Base-by-base conservation (phyloP, 1,140 invertebrate genomes). In the Zaprionus tsacasi region DNA sequence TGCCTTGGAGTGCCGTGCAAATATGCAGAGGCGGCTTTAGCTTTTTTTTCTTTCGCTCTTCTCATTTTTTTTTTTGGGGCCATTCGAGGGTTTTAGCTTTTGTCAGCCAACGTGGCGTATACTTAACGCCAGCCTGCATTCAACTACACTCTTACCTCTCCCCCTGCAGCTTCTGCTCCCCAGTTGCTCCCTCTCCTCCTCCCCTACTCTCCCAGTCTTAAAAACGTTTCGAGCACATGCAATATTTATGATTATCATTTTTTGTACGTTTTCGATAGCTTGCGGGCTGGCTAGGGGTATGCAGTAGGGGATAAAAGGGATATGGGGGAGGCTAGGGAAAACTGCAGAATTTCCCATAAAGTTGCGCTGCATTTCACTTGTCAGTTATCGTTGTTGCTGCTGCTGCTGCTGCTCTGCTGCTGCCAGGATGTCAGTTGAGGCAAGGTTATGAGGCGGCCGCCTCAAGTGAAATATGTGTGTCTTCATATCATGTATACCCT, bases 181-280 rank as follows among this genome's bases (percentile, higher is more conserved):
- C 38, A 36, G 21, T 35, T 21, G 21, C 21, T 43, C 61, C 67
- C 17, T 33, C 65, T 21, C 11, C 6, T 30, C 1, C 38, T 11
- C 7, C 6, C n/a, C 21, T 15, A 1, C 8, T 13, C 6, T 10
- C 6, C 17, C 38, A 43, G 21, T 35, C 13, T 8, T 15, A 35
- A 67, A 48, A 55, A 57, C 27, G 59, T 45, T 48, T 56, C 55
- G 56, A 76, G 63, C 74, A 65, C 77, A 63, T 82, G 80, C 77
- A 88, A 87, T 88, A 87, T 87, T 87, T 88, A 87, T 88, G 83
- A 82, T 78, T 79, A 80, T 78, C 69, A 87, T 78, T 66, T 66
- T 35, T 48, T 52, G 13, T 48, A 60, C 7, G 12, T 66, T 57
- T 57, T 70, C 70, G 70, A 72, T 72, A 45, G 58, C 30, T 21